Evolutionary conservation across 2,888 invertebrate genomes (phyloP).

Genomic region (Dicranocentrus wangi): DNA sequence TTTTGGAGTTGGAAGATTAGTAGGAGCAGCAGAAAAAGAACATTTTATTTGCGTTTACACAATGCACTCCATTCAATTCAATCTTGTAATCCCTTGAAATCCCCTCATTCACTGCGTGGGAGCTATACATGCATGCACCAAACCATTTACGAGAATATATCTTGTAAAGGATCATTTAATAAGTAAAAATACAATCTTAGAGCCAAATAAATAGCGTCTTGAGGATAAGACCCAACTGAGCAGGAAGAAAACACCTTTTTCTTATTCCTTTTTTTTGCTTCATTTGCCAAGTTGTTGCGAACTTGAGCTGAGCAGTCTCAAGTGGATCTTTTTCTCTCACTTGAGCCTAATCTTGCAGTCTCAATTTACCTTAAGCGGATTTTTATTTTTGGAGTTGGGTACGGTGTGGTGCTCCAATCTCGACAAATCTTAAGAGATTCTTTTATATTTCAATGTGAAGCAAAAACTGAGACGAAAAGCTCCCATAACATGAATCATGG

Average conservation of each 20-base stretch:
- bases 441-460: too few species aligned
- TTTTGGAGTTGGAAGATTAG: neutral
- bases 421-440: too few species aligned
- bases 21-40: conserved; percentile 29
- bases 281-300: conserved; percentile 12
- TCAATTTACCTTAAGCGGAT: conserved; percentile 59
- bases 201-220: neutral
- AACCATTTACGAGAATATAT: neutral
- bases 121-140: conserved; percentile 26
- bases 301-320: neutral
- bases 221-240: neutral
- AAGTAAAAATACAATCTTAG: conserved; percentile 45
- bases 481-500: too few species aligned
- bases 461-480: too few species aligned
- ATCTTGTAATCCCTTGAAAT: conserved; percentile 51
- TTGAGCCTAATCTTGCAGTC: conserved; percentile 55
- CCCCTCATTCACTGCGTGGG: conserved; percentile 56
- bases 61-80: neutral
- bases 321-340: conserved; percentile 32
- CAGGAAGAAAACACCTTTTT: conserved; percentile 27
- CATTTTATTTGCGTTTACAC: neutral
- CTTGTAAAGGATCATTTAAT: conserved; percentile 47
- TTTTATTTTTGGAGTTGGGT: conserved; percentile 39
- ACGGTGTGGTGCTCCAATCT: too few species aligned
- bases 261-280: conserved; percentile 1